A percentile compares a stretch with the other conserved stretches of the same genome.
phyloP scores from a whole-genome alignment of 2,113 vertebrate species.

The Hippocampus abdominalis region DNA sequence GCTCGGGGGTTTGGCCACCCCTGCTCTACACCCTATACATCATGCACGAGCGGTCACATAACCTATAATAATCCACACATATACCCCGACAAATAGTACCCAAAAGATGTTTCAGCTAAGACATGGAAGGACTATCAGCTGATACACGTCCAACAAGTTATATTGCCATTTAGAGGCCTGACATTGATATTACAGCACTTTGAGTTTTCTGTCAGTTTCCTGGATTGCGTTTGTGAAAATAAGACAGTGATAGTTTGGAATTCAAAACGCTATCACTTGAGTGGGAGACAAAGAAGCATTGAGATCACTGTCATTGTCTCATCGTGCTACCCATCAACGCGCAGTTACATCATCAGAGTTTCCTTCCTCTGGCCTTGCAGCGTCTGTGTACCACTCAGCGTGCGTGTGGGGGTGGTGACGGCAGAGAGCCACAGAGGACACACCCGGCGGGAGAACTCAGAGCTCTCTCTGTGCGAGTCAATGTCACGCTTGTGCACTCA shows the following conservation, averaged over 20 bases:
- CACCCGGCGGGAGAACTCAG: slow-evolving; percentile 56
- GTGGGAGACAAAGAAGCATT: neutral
- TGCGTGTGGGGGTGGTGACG: slow-evolving; percentile 15
- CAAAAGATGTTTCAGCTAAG: too few relatives aligned
- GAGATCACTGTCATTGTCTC: slow-evolving; percentile 15
- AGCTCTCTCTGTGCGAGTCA: slow-evolving; percentile 58
- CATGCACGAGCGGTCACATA: too few relatives aligned
- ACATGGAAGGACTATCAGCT: too few relatives aligned
- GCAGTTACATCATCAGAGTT: slow-evolving; percentile 42
- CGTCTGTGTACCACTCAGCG: slow-evolving; percentile 47
- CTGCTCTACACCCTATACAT: too few relatives aligned
- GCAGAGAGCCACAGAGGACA: slow-evolving; percentile 46
- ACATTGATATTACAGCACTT: too few relatives aligned
- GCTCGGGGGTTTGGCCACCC: too few relatives aligned
- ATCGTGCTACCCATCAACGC: neutral
- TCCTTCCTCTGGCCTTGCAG: slow-evolving; percentile 41
- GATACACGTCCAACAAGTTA: too few relatives aligned
- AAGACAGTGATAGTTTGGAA: neutral
- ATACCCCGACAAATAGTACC: too few relatives aligned
- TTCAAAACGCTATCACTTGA: neutral
- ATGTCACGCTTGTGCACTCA: slow-evolving; percentile 64
- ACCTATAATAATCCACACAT: too few relatives aligned
- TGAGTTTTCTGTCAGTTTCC: too few relatives aligned
- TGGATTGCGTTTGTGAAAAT: too few relatives aligned
- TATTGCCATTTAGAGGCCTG: too few relatives aligned